Evolutionary conservation across 2,113 vertebrate genomes (phyloP).

Genomic region (Salvelinus alpinus): DNA sequence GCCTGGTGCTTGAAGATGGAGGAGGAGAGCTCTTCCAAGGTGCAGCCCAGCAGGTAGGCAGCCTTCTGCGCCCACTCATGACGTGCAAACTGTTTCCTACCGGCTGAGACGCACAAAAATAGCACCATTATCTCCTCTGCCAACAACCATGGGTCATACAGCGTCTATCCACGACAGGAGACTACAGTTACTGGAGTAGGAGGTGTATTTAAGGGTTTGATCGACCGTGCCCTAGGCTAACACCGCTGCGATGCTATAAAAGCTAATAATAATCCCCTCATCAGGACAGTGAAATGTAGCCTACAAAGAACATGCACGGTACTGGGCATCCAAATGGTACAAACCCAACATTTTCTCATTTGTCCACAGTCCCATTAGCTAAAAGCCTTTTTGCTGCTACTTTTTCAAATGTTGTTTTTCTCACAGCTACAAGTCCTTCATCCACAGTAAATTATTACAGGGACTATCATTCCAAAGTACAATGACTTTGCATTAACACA

Average conservation of each 20-base stretch:
- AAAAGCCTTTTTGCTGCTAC: no score
- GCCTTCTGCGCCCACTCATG: constrained; percentile 99
- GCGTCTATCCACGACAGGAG: not conserved
- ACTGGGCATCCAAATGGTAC: no score
- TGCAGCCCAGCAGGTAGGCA: constrained; percentile 89
- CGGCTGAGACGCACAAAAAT: constrained; percentile 71
- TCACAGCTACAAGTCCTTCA: constrained; percentile 3
- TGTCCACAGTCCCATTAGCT: no score
- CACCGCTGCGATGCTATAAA: constrained; percentile 32
- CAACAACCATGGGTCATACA: constrained; percentile 13
- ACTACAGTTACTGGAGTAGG: constrained; percentile 2
- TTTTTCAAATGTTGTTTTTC: constrained; percentile 24
- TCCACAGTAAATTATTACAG: constrained; percentile 30
- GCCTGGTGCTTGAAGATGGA: constrained; percentile 93
- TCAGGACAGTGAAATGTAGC: not conserved
- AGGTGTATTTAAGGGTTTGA: constrained; percentile 50
- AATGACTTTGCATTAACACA: constrained; percentile 33
- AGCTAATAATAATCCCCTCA: constrained; percentile 13
- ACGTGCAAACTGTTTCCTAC: constrained; percentile 93
- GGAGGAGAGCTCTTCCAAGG: constrained; percentile 93
- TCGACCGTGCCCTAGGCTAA: constrained; percentile 28
- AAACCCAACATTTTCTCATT: no score
- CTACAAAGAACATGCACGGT: not conserved
- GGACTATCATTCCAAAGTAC: constrained; percentile 30
- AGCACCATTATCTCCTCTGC: constrained; percentile 60